Conservation (phyloP, 2,888 invertebrate species). For the Orchesellides sinensis region DNA sequence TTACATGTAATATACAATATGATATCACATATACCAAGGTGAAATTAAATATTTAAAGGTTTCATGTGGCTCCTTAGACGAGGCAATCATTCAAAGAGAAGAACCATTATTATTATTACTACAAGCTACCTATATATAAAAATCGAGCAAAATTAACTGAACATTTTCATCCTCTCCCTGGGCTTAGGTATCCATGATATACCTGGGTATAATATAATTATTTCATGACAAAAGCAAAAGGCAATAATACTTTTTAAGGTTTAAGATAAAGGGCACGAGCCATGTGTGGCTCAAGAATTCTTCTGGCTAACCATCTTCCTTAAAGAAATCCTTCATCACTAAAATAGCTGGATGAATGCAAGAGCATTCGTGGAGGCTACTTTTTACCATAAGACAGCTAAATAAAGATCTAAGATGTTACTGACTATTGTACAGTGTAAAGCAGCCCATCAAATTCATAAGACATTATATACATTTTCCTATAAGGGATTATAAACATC, state of each 20-base stretch:
- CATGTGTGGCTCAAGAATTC: slow-evolving; percentile 50
- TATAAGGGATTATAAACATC: too few species aligned
- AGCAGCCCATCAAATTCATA: background rate
- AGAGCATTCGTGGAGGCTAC: slow-evolving; percentile 29
- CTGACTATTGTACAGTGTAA: background rate
- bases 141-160: slow-evolving; percentile 19
- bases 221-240: slow-evolving; percentile 16
- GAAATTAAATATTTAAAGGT: slow-evolving; percentile 58
- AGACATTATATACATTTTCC: background rate
- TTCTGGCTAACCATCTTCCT: background rate
- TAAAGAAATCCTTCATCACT: slow-evolving; percentile 7
- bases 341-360: slow-evolving; percentile 38
- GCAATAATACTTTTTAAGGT: slow-evolving; percentile 9
- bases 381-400: slow-evolving; percentile 17
- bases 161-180: slow-evolving; percentile 17
- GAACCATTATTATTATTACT: background rate
- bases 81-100: slow-evolving; percentile 39
- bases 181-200: background rate
- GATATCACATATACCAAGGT: background rate
- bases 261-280: slow-evolving; percentile 62
- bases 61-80: slow-evolving; percentile 31
- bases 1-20: too few species aligned
- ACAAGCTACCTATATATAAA: slow-evolving; percentile 12
- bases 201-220: background rate
- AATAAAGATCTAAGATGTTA: slow-evolving; percentile 26